Evolutionary conservation across 2,888 invertebrate species (phyloP).

Genomic region (Drosophila sordidapex): DNA sequence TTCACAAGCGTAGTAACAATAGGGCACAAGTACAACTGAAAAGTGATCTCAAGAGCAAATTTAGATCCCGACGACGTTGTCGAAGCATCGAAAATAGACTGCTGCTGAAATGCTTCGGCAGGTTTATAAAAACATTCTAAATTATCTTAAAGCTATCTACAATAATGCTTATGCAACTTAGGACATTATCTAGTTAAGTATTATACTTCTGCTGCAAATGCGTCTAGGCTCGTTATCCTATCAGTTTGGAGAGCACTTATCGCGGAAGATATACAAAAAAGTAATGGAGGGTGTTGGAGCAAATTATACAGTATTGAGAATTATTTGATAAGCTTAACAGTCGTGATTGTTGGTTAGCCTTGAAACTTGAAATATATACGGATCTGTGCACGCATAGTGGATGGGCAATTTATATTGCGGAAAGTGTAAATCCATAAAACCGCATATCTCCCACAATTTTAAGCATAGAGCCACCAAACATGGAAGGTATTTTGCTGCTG

Average conservation of each 20-base stretch:
- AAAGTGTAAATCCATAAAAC: background rate
- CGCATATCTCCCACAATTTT: background rate
- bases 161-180: background rate
- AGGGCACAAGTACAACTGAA: background rate
- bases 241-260: no score
- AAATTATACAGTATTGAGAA: background rate
- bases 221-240: no score
- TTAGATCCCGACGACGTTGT: background rate
- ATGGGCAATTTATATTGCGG: background rate
- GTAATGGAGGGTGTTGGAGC: no score
- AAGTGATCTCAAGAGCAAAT: background rate
- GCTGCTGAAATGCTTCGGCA: no score
- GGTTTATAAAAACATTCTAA: no score
- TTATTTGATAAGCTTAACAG: background rate
- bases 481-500: background rate
- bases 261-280: no score
- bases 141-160: no score
- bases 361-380: background rate
- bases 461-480: background rate
- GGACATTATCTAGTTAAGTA: background rate
- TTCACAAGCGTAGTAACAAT: background rate
- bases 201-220: no score
- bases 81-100: background rate
- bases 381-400: background rate
- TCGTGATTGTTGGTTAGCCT: background rate